A percentile compares a stretch with the other conserved stretches of the same genome.
These are phyloP conservation scores for Paratilapia polleni DNA, from an alignment of 2,113 vertebrate genomes.

Conservation along the genomic window DNA sequence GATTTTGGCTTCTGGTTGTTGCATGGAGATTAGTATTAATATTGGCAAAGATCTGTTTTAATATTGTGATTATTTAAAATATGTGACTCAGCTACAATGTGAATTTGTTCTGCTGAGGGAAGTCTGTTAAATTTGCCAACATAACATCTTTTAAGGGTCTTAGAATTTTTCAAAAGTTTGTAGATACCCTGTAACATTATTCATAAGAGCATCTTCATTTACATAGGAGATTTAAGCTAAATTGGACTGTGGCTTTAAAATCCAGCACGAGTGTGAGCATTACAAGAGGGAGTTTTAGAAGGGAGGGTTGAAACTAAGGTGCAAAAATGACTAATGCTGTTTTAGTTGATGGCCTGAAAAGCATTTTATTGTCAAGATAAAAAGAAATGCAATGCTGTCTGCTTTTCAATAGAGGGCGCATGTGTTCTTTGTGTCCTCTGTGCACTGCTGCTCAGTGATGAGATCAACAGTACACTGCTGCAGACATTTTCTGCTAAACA, in stretches of 20 bases:
- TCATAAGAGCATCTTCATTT: not conserved
- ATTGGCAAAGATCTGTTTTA: not conserved
- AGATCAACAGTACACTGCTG: not conserved
- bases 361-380: not conserved
- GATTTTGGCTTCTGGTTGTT: not conserved
- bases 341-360: not conserved
- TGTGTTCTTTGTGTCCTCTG: not conserved
- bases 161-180: not conserved
- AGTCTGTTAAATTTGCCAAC: not conserved
- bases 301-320: not conserved
- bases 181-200: not conserved
- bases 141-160: not conserved
- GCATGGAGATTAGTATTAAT: not conserved
- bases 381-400: not conserved
- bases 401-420: conserved; percentile 18
- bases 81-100: not conserved
- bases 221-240: not conserved
- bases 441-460: not conserved
- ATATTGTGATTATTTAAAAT: not conserved
- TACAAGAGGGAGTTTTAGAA: too few relatives aligned
- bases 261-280: not conserved
- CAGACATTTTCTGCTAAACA: not conserved
- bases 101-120: not conserved
- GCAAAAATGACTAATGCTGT: not conserved
- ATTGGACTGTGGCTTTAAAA: accelerated